A percentile compares a stretch with the other conserved stretches of the same genome.
These are phyloP conservation scores for Chaetops frenatus DNA, from an alignment of 2,113 vertebrate genomes.

Conservation along the genomic window DNA sequence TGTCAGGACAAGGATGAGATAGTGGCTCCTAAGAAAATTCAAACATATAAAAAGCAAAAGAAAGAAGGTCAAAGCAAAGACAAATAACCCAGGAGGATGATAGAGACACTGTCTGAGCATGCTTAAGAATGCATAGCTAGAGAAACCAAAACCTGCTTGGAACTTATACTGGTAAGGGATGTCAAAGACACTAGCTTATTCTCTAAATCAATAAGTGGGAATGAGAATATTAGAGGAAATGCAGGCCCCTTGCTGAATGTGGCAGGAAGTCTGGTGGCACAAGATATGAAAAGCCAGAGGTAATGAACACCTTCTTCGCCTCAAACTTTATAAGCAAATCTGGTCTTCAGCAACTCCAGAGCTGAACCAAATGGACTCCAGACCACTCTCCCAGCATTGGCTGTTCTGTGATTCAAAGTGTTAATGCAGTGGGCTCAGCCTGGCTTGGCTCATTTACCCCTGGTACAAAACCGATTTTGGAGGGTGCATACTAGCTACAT, in stretches of 20 bases:
- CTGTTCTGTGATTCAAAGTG: not conserved
- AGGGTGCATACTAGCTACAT: not conserved
- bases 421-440: not conserved
- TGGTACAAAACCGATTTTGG: not conserved
- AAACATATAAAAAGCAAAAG: not conserved
- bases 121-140: not conserved
- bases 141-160: not conserved
- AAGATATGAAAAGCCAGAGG: not conserved
- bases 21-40: not conserved
- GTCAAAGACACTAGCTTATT: not conserved
- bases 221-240: not conserved
- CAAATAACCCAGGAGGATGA: not conserved
- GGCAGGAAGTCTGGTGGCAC: not conserved
- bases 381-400: not conserved
- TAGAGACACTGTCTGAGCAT: not conserved
- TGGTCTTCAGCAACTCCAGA: not conserved
- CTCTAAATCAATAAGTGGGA: not conserved
- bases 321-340: not conserved
- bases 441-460: not conserved
- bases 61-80: not conserved
- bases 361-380: not conserved
- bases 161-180: not conserved
- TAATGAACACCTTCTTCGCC: accelerated
- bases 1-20: not conserved
- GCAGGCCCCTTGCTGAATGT: not conserved